phyloP scores from a whole-genome alignment of 1,140 invertebrate species.

The Copidosoma floridanum region DNA sequence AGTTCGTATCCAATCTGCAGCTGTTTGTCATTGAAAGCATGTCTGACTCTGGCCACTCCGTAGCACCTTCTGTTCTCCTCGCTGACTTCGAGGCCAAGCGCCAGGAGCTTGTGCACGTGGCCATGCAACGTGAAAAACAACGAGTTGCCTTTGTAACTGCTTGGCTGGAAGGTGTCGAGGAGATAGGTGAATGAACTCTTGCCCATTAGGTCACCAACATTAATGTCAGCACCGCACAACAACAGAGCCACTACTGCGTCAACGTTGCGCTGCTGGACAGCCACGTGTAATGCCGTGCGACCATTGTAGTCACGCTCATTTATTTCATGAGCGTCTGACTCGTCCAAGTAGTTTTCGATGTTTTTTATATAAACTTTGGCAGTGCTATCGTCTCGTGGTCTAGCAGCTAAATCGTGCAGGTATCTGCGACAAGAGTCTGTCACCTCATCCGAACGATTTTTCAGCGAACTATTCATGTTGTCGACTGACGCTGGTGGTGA shows the following conservation, averaged over 20 bases:
- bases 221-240: slow-evolving; percentile 9
- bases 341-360: slow-evolving; percentile 6
- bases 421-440: no score
- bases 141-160: background rate
- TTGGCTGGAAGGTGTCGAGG: slow-evolving; percentile 5
- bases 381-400: no score
- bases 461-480: no score
- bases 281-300: slow-evolving; percentile 11
- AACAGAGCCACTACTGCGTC: slow-evolving; percentile 9
- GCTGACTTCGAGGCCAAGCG: background rate
- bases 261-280: slow-evolving; percentile 4
- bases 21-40: slow-evolving; percentile 12
- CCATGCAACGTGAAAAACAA: slow-evolving; percentile 15
- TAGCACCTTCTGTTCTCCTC: slow-evolving; percentile 8
- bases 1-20: background rate
- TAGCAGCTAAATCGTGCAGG: no score
- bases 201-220: background rate
- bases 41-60: background rate
- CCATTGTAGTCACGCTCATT: slow-evolving; percentile 2
- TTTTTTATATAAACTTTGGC: no score
- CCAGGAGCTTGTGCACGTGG: slow-evolving; percentile 15
- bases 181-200: slow-evolving; percentile 9
- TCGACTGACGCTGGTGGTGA: no score
- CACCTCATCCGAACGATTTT: no score
- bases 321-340: slow-evolving; percentile 7